Conservation (phyloP, 2,797 vertebrate species). For the Chrosomus eos region DNA sequence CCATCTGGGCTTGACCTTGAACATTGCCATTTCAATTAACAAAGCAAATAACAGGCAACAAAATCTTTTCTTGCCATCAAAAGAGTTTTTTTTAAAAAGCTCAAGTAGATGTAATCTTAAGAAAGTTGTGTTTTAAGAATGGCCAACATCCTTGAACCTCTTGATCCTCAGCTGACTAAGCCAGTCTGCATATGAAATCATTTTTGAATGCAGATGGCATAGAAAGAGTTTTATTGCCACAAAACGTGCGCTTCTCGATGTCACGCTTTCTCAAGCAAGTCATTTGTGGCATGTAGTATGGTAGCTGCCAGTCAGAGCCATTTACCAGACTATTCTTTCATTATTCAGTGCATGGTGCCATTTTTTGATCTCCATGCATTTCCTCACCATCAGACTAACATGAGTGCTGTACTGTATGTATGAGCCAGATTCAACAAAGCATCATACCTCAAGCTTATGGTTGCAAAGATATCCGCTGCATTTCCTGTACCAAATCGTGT, state of each 20-base stretch:
- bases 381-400: constrained; percentile 74
- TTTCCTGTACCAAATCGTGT: constrained; percentile 67
- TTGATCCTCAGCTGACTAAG: constrained; percentile 32
- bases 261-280: constrained; percentile 62
- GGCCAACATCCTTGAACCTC: constrained; percentile 46
- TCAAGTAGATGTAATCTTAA: constrained; percentile 57
- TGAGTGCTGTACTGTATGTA: constrained; percentile 71
- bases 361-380: constrained; percentile 59
- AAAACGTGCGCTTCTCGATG: constrained; percentile 73
- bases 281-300: constrained; percentile 79
- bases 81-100: constrained; percentile 21
- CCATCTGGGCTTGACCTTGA: constrained; percentile 69
- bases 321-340: constrained; percentile 43
- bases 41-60: constrained; percentile 83
- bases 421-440: constrained; percentile 70
- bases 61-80: constrained; percentile 92
- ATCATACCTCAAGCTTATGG: constrained; percentile 64
- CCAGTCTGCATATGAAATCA: constrained; percentile 60
- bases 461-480: constrained; percentile 66
- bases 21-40: constrained; percentile 77
- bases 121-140: constrained; percentile 81
- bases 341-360: constrained; percentile 58
- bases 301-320: constrained; percentile 67
- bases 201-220: constrained; percentile 82
- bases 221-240: constrained; percentile 89